Base-by-base conservation (phyloP, 2,113 vertebrate genomes). In the Prunella fulvescens region DNA sequence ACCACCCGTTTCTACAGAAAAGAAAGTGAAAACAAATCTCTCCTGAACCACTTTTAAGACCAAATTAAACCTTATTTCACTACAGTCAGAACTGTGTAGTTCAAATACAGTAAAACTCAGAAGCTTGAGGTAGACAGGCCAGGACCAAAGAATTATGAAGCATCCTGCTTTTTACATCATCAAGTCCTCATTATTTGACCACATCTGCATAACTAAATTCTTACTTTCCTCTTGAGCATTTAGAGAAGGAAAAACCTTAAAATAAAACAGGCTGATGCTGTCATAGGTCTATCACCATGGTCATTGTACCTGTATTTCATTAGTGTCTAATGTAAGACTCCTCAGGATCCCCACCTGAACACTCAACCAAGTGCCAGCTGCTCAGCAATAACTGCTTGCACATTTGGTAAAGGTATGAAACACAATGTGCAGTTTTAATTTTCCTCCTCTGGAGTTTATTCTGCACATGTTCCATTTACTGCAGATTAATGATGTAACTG, bases 281-380 rank as follows among this genome's bases (percentile, higher is more conserved):
- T 54, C 23, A 60, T 12, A 56, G 14, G 26, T 56, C 42, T 70
- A 35, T 33, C 65, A 48, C 28, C 6, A 4, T 35, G 3, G 1
- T 81, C 48, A 77, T 6, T 58, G 13, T 44, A 78, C 18, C 24
- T 33, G 31, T 6, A 51, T 67, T 93, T 88, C 23, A 56, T 47
- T 53, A 65, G 9, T 11, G 6, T 48, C 33, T 74, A 57, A 54
- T 51, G 19, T 48, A 78, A 92, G 25, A 85, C 23, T 45, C 22
- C 51, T 56, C 64, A 54, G 44, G 13, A 58, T 39, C 53, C 29
- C n/a, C 47, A 78, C 15, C 58, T 87, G 39, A 74, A 23, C 31
- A 54, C 2, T 4, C 31, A 48, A 48, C 11, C 0, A 0, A 37
- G 24, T 13, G 24, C 31, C 50, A 92, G 37, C 51, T 70, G n/a